Conservation (phyloP, 1,140 invertebrate genomes). For the Aricia agestis region DNA sequence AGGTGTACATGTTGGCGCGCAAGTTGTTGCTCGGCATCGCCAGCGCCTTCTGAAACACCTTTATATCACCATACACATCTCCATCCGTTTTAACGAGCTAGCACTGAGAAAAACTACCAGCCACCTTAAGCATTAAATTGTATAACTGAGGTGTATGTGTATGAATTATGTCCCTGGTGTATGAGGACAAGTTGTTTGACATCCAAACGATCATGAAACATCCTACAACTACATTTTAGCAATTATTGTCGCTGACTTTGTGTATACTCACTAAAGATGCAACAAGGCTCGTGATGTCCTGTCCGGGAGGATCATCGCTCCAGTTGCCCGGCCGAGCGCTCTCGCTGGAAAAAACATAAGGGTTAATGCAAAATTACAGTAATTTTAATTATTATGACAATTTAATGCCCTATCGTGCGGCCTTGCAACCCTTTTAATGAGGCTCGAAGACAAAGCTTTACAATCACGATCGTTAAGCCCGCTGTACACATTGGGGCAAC, state of each 20-base stretch:
- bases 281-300: constrained; percentile 55
- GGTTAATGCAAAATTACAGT: too few relatives aligned
- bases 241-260: neutral
- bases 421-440: too few relatives aligned
- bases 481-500: too few relatives aligned
- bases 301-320: constrained; percentile 37
- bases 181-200: too few relatives aligned
- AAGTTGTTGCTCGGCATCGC: constrained; percentile 36
- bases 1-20: constrained; percentile 23
- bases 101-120: neutral
- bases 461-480: too few relatives aligned
- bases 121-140: too few relatives aligned
- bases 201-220: too few relatives aligned
- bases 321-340: constrained; percentile 52
- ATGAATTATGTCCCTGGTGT: too few relatives aligned
- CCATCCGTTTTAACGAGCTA: neutral
- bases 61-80: neutral
- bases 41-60: constrained; percentile 52
- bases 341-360: constrained; percentile 42
- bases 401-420: too few relatives aligned
- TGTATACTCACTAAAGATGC: constrained; percentile 52
- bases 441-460: too few relatives aligned
- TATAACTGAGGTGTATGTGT: too few relatives aligned
- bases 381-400: too few relatives aligned
- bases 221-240: neutral